Percentiles rank a stretch among this genome's conserved stretches.
phyloP scores from a whole-genome alignment of 2,113 vertebrate species.

The Tragulus kanchil region DNA sequence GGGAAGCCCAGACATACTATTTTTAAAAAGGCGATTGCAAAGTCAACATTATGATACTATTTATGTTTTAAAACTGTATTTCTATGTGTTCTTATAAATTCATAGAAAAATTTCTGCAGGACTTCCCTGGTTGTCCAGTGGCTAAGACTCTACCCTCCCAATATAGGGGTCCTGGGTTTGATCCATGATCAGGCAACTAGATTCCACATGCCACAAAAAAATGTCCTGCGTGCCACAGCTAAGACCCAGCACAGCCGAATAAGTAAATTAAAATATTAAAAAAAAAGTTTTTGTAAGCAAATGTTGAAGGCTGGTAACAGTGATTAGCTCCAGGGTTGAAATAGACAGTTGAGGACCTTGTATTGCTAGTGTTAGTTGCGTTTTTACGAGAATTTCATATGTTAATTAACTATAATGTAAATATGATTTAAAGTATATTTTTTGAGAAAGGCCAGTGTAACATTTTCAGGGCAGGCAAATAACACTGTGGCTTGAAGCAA shows the following conservation, averaged over 20 bases:
- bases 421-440: constrained; percentile 35
- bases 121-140: background rate
- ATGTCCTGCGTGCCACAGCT: background rate
- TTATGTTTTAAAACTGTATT: constrained; percentile 27
- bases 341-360: background rate
- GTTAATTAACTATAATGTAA: constrained; percentile 31
- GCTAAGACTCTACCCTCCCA: background rate
- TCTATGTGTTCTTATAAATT: background rate
- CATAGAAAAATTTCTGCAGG: background rate
- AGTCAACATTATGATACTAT: background rate
- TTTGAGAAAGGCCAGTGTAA: background rate
- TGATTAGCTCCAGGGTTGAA: background rate
- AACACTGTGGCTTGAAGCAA: constrained; percentile 32
- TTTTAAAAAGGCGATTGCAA: background rate
- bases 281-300: background rate
- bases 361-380: background rate
- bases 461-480: constrained; percentile 40
- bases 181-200: background rate
- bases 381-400: constrained; percentile 28
- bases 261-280: background rate
- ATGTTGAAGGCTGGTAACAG: background rate
- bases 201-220: background rate
- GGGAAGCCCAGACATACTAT: background rate
- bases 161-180: background rate
- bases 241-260: background rate